Conservation (phyloP, 2,113 vertebrate species). For the Scartelaos histophorus region DNA sequence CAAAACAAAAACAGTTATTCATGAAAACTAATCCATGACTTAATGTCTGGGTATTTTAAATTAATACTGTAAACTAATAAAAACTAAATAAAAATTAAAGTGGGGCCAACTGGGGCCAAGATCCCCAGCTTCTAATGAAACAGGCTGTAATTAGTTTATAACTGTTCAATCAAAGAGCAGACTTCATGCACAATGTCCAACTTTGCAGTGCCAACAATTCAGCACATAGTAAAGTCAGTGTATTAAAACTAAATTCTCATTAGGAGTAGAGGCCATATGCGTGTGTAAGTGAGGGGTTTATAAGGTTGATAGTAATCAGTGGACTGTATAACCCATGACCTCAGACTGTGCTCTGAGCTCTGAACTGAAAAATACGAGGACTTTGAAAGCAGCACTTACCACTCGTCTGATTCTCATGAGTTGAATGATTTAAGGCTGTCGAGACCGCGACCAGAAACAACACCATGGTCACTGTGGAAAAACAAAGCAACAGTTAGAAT, state of each 20-base stretch:
- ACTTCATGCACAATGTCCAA: neutral
- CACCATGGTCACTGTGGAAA: conserved; percentile 75
- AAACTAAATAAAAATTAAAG: neutral
- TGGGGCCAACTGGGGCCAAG: neutral
- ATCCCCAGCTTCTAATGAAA: neutral
- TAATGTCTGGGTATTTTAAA: neutral
- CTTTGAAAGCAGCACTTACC: conserved; percentile 52
- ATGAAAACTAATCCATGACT: neutral
- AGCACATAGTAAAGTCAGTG: neutral
- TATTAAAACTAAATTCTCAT: neutral
- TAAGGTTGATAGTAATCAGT: neutral
- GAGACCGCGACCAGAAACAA: conserved; percentile 76
- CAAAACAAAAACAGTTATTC: neutral
- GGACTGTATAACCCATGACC: neutral
- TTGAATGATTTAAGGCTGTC: conserved; percentile 65
- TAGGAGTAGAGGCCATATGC: neutral
- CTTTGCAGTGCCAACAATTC: neutral
- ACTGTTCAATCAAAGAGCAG: neutral
- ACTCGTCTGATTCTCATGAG: conserved; percentile 73
- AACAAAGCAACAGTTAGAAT: neutral
- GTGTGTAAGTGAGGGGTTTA: neutral
- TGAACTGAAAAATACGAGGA: neutral
- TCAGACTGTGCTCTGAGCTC: neutral
- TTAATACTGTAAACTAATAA: neutral
- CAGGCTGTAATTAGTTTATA: neutral